phyloP scores from a whole-genome alignment of 2,113 vertebrate species.

The Lasiurus borealis region DNA sequence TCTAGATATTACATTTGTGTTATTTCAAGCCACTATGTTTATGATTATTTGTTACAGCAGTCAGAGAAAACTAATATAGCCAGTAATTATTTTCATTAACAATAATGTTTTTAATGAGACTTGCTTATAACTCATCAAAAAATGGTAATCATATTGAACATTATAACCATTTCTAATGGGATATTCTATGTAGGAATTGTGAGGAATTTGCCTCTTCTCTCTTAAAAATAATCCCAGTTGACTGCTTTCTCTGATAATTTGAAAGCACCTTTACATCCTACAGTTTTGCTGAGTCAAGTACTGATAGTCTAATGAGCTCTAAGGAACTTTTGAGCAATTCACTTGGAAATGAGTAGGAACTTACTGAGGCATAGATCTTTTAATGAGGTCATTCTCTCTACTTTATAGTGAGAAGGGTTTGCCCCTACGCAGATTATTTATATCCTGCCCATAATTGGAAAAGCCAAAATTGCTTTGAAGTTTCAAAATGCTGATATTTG shows the following conservation, averaged over 20 bases:
- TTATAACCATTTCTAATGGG: constrained; percentile 28
- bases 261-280: background rate
- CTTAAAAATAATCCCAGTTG: background rate
- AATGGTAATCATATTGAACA: constrained; percentile 30
- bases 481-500: constrained; percentile 65
- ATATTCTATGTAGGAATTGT: background rate
- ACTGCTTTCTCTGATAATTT: constrained; percentile 18
- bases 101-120: constrained; percentile 46
- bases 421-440: constrained; percentile 32
- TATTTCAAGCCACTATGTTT: background rate
- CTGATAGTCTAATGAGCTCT: constrained; percentile 13
- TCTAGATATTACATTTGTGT: background rate
- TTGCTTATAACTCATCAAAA: constrained; percentile 32
- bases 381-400: constrained; percentile 44
- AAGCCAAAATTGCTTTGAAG: constrained; percentile 57
- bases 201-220: background rate
- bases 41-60: constrained; percentile 9
- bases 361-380: constrained; percentile 26
- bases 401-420: background rate
- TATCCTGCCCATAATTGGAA: constrained; percentile 34
- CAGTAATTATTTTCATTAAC: background rate
- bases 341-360: constrained; percentile 29
- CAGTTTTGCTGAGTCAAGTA: background rate
- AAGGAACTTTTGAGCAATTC: constrained; percentile 26
- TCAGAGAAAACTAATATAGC: constrained; percentile 19